Percentiles rank a stretch among this genome's conserved stretches.
Conservation (phyloP, 1,140 invertebrate species). For the Himalopsyche phryganea region DNA sequence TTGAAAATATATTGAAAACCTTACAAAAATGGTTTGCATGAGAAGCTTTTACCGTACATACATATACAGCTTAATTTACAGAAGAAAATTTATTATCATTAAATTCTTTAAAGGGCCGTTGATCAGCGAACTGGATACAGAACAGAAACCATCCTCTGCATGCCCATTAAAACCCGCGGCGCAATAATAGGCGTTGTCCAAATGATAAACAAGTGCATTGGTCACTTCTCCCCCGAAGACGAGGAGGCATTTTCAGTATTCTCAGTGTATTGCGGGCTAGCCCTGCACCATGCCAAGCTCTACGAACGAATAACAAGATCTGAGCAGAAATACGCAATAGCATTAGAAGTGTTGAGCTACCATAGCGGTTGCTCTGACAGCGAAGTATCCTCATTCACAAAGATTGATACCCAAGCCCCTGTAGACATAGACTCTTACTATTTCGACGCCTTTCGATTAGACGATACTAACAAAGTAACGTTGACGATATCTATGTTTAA, state of each 20-base stretch:
- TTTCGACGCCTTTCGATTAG: slow-evolving; percentile 67
- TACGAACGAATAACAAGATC: slow-evolving; percentile 81
- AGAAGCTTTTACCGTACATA: no score
- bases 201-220: slow-evolving; percentile 79
- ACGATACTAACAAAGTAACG: slow-evolving; percentile 66
- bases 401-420: slow-evolving; percentile 36
- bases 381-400: slow-evolving; percentile 59
- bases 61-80: no score
- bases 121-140: slow-evolving; percentile 75
- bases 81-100: no score
- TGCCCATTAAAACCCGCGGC: slow-evolving; percentile 78
- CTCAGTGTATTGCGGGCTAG: slow-evolving; percentile 80
- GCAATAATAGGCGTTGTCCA: slow-evolving; percentile 80
- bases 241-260: slow-evolving; percentile 81
- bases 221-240: slow-evolving; percentile 69
- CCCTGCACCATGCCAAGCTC: slow-evolving; percentile 78
- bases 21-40: no score
- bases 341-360: slow-evolving; percentile 78
- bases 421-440: slow-evolving; percentile 59
- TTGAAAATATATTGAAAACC: no score
- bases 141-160: slow-evolving; percentile 76
- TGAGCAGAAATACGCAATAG: slow-evolving; percentile 80
- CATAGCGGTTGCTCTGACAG: slow-evolving; percentile 74
- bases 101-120: slow-evolving; percentile 56
- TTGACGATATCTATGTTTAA: slow-evolving; percentile 76